These are phyloP conservation scores for Calliphora vicina DNA, from an alignment of 1,140 invertebrate species.

Conservation along the genomic window DNA sequence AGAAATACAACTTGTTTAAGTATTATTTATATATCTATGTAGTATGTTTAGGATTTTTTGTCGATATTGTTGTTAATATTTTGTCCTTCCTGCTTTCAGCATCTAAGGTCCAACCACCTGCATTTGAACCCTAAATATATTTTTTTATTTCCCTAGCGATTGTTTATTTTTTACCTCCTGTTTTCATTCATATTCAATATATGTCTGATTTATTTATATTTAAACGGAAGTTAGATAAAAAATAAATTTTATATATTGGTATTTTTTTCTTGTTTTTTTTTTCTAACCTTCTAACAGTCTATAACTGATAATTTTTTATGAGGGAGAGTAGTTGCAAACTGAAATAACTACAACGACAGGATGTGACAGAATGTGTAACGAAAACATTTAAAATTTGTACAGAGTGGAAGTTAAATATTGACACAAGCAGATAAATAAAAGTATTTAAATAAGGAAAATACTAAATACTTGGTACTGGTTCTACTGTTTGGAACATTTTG, in stretches of 20 bases:
- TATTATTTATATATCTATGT: background rate
- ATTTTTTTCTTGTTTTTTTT: background rate
- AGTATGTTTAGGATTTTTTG: background rate
- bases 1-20: background rate
- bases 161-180: background rate
- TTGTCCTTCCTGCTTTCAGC: background rate
- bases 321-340: background rate
- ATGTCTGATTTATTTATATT: constrained; percentile 2
- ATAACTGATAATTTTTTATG: background rate
- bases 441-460: too few species aligned
- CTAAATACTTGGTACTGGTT: too few species aligned
- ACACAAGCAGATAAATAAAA: background rate
- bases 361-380: background rate
- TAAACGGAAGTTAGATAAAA: background rate
- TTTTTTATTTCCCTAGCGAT: background rate
- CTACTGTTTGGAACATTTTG: too few species aligned
- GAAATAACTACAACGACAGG: background rate
- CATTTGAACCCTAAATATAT: background rate
- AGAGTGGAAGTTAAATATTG: background rate
- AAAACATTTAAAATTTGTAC: background rate
- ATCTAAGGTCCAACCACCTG: background rate
- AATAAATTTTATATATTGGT: background rate
- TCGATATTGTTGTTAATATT: background rate
- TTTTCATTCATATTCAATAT: background rate
- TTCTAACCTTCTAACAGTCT: background rate